A percentile compares a stretch with the other conserved stretches of the same genome.
Conservation (phyloP, 2,888 invertebrate genomes). For the Campopleginae sp. region DNA sequence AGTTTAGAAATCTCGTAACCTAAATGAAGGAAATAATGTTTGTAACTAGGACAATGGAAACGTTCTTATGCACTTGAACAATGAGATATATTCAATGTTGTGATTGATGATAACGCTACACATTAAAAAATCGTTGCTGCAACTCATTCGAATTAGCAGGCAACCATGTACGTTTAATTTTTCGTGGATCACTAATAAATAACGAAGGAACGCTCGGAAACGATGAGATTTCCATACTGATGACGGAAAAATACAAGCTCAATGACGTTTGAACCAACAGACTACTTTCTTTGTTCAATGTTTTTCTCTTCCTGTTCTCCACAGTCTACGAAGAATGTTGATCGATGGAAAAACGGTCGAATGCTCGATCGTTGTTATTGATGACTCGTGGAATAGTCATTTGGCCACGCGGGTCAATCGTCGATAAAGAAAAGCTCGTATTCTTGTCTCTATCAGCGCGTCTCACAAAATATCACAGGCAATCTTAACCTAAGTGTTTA, state of each 20-base stretch:
- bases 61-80: not conserved
- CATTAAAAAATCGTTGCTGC: not conserved
- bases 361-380: not conserved
- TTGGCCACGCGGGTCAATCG: constrained; percentile 17
- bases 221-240: not conserved
- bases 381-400: constrained; percentile 16
- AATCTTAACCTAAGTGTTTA: constrained; percentile 59
- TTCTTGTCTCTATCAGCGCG: constrained; percentile 15
- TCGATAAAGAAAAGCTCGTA: not conserved
- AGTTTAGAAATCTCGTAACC: not conserved
- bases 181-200: not conserved
- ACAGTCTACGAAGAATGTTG: not conserved
- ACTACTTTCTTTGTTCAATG: not conserved
- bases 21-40: not conserved
- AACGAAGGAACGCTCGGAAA: constrained; percentile 3
- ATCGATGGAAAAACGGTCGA: not conserved
- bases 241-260: not conserved
- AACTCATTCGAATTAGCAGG: not conserved
- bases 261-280: not conserved
- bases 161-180: not conserved
- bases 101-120: not conserved
- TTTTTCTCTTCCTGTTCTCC: not conserved
- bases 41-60: not conserved
- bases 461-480: constrained; percentile 67
- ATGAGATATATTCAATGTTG: not conserved